phyloP scores from a whole-genome alignment of 2,113 vertebrate species.

The Chaetops frenatus region DNA sequence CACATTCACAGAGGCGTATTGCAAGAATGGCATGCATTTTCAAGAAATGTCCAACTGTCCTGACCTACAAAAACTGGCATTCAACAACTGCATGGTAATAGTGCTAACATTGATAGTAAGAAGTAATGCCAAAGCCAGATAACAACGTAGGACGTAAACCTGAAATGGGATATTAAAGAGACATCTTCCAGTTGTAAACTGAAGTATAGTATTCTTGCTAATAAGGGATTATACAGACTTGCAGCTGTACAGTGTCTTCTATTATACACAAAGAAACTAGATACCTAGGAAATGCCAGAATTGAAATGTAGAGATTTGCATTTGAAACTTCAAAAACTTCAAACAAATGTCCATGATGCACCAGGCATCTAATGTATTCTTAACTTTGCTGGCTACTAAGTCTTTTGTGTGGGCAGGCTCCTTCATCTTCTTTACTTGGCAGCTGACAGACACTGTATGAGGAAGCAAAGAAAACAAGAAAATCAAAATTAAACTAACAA shows the following conservation, averaged over 20 bases:
- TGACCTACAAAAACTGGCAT: background rate
- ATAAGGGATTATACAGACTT: background rate
- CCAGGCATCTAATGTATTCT: background rate
- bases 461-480: background rate
- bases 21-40: background rate
- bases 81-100: background rate
- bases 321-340: background rate
- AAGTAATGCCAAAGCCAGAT: background rate
- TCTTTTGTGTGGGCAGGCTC: conserved; percentile 66
- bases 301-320: background rate
- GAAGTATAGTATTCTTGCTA: background rate
- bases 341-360: background rate
- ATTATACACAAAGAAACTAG: background rate
- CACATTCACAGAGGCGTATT: background rate
- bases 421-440: conserved; percentile 64
- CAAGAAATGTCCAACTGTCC: background rate
- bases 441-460: conserved; percentile 83
- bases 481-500: background rate
- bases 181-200: background rate
- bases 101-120: background rate
- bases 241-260: background rate
- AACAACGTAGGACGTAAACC: background rate
- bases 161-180: background rate
- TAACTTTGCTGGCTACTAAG: conserved; percentile 79
- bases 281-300: background rate